phyloP scores from a whole-genome alignment of 2,113 vertebrate species.

The Caranx melampygus region DNA sequence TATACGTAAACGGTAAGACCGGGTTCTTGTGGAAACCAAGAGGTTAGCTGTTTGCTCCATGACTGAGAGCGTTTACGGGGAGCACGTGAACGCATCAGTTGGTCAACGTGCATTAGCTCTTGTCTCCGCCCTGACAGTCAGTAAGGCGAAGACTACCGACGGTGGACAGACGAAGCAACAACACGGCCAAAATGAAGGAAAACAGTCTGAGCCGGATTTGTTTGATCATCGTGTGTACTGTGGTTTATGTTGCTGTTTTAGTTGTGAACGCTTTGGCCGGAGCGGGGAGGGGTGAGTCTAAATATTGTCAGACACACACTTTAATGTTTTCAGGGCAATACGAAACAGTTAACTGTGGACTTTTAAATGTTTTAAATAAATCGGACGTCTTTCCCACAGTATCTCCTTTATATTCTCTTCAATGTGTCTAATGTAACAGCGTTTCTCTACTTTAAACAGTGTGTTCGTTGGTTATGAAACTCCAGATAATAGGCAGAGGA shows the following conservation, averaged over 20 bases:
- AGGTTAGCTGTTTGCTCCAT: background rate
- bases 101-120: conserved; percentile 11
- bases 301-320: background rate
- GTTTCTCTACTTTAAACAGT: background rate
- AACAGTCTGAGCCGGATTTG: conserved; percentile 13
- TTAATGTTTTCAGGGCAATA: too few species aligned
- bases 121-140: background rate
- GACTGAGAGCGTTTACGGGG: background rate
- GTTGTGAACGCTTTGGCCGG: conserved; percentile 74
- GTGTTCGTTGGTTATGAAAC: background rate
- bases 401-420: background rate
- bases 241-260: conserved; percentile 57
- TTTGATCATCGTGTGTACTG: conserved; percentile 27
- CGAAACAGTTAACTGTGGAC: too few species aligned
- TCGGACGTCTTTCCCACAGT: background rate
- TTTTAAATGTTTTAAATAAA: too few species aligned
- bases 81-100: conserved; percentile 29
- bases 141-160: background rate
- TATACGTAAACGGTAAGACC: background rate
- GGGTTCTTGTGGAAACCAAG: background rate
- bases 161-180: too few species aligned
- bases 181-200: conserved; percentile 28
- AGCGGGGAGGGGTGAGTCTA: conserved; percentile 70
- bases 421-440: too few species aligned
- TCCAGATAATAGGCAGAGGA: background rate